Conservation (phyloP, 2,888 invertebrate genomes). For the Timema cristinae region DNA sequence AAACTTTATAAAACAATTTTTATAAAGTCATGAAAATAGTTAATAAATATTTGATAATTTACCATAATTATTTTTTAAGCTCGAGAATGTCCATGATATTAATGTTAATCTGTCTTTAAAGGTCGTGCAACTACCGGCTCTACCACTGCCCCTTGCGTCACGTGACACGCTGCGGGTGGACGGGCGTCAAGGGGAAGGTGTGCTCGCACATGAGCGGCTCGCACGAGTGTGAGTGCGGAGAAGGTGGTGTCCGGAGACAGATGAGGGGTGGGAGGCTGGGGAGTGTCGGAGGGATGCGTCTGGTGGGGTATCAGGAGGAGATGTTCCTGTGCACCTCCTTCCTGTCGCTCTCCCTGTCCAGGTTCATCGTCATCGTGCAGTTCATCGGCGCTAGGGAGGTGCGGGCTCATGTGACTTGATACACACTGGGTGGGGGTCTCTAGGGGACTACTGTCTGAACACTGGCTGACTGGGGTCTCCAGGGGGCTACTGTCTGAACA, state of each 20-base stretch:
- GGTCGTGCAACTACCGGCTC: no score
- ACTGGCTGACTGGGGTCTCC: no score
- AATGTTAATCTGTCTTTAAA: no score
- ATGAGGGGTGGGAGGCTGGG: background rate
- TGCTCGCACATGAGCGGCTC: background rate
- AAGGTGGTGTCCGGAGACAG: slow-evolving; percentile 1
- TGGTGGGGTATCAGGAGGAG: background rate
- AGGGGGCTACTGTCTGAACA: no score
- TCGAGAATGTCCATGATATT: no score
- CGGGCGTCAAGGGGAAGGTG: background rate
- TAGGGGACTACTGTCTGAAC: no score
- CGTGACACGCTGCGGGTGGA: background rate
- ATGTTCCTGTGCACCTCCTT: slow-evolving; percentile 2
- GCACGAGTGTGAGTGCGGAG: slow-evolving; percentile 2
- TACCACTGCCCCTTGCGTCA: background rate
- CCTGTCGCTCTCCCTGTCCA: background rate
- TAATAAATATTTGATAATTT: no score
- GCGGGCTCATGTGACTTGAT: no score
- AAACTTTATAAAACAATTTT: no score
- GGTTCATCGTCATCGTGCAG: background rate
- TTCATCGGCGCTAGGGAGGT: background rate
- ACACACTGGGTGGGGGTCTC: no score
- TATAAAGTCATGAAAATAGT: no score
- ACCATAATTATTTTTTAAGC: no score
- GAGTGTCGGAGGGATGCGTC: background rate